Evolutionary conservation across 2,113 vertebrate genomes (phyloP), one percentile per base, ranked within the genome.

Genomic region (Megaleporinus macrocephalus): DNA sequence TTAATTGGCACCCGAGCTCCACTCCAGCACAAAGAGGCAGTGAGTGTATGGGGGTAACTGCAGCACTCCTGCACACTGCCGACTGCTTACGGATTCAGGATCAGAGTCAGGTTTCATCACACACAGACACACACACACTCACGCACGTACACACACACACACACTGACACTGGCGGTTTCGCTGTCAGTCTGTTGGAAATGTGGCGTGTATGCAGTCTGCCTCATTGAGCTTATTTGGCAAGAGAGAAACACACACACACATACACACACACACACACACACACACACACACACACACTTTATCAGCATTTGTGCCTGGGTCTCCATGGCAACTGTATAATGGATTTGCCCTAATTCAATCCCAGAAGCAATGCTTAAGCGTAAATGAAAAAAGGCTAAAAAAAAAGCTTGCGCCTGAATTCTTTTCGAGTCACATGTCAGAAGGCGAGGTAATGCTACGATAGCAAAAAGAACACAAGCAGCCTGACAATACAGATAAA

Each of bases 251-350:
- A 75, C 69, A 49, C 61, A 94, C 92, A 93, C 93, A 95, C 81
- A 57, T 33, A 79, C 78, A 82, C 92, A 95, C 82, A 79, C 29
- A 82, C 92, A 95, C 82, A 77, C 29, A 75, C 69, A 49, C 61
- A 94, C 92, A 93, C 93, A 95, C 82, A 59, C 55, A 79, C 78
- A 95, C 93, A 94, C 93, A 95, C 84, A 82, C 92, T 92, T 95
- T 93, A 93, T 95, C 80, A 95, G 83, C 81, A 90, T 94, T 95
- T 93, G 93, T 98, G 96, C 96, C 95, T 94, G 89, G 92, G 95
- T 98, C 91, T 87, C 96, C 96, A 97, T 97, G 91, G 96, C 93
- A 98, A 98, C 97, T 89, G 92, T 93, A 95, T 95, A 96, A 96
- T 96, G 93, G 95, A 94, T 94, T 95, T 95, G 94, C 94, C 95